Conservation (phyloP, 1,140 invertebrate species). For the Rhopalosiphum maidis region DNA sequence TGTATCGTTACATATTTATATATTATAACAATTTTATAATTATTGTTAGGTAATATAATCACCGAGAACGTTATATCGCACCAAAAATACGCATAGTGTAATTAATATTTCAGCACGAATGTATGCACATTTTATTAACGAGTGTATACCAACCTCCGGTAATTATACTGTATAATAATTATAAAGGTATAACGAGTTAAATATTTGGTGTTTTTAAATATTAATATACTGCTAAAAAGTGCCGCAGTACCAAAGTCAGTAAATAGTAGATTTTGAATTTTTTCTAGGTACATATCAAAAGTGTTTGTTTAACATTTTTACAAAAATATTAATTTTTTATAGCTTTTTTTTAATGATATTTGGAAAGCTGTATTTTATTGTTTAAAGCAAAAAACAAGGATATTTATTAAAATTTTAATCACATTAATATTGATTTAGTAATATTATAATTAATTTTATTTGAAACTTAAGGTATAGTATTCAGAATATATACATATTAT, state of each 20-base stretch:
- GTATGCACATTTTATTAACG: not conserved
- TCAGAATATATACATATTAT: not conserved
- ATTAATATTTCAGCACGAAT: slow-evolving; percentile 43
- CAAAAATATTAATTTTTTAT: not conserved
- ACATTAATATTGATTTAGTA: not conserved
- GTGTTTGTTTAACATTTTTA: not conserved
- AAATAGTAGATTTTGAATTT: not conserved
- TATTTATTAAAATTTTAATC: not conserved
- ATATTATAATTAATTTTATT: not conserved
- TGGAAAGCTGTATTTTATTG: not conserved
- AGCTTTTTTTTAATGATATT: not conserved
- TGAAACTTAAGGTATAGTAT: not conserved
- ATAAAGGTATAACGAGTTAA: not conserved
- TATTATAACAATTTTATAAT: not conserved
- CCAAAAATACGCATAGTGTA: not conserved
- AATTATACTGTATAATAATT: not conserved
- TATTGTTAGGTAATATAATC: not conserved
- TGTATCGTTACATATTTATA: not conserved
- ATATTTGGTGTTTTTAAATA: not conserved
- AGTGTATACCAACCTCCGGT: not conserved
- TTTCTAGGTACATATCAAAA: not conserved
- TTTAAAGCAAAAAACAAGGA: not conserved
- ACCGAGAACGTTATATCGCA: not conserved
- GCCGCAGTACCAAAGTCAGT: not conserved
- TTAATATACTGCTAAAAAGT: not conserved